Base-by-base conservation (phyloP, 2,888 invertebrate species). In the Spatulosminthurus flaviceps region DNA sequence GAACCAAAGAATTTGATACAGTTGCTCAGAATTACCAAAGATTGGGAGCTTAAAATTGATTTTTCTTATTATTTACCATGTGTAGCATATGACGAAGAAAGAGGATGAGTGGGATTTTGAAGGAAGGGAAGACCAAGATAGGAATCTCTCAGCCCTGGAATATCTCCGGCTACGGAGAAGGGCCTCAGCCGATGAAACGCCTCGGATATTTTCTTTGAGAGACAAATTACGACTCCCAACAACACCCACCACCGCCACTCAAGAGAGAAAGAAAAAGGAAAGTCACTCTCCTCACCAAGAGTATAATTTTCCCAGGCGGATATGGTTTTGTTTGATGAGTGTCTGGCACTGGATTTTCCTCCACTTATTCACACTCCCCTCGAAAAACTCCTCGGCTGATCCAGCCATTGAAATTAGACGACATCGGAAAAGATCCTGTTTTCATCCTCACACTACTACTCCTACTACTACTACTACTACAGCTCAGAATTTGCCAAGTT, bases 281-380 rank as follows among this genome's bases (percentile, higher is more conserved):
- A 24, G 42, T 43, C 43, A 22, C 43, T 21, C 22, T 19, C 43
- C 26, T 21, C 24, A 24, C n/a, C n/a, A n/a, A 16, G 72, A 24
- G 43, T 72, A 24, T 26, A 72, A 24, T 43, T 43, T 72, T 22
- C 43, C 11, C 24, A 72, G 24, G 9, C 24, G 72, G 41, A 72
- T 51, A 43, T 24, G 72, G 72, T 72, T 42, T 43, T 72, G 72
- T 51, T 11, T 72, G 1, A 26, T 26, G 19, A 24, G 51, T 51
- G 24, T 13, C 24, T 72, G 28, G 42, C 26, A 43, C 16, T 72
- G 51, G 28, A 9, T 72, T 72, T 29, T 29, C 69, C 28, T 29
- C 9, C 13, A 29, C n/a, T 69, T 29, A 29, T n/a, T n/a, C n/a
- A n/a, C n/a, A n/a, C n/a, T n/a, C n/a, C 21, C 24, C 9, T 2